Evolutionary conservation across 1,140 invertebrate genomes (phyloP), one percentile per base, ranked within the genome.

Genomic region (Chironomus tepperi): DNA sequence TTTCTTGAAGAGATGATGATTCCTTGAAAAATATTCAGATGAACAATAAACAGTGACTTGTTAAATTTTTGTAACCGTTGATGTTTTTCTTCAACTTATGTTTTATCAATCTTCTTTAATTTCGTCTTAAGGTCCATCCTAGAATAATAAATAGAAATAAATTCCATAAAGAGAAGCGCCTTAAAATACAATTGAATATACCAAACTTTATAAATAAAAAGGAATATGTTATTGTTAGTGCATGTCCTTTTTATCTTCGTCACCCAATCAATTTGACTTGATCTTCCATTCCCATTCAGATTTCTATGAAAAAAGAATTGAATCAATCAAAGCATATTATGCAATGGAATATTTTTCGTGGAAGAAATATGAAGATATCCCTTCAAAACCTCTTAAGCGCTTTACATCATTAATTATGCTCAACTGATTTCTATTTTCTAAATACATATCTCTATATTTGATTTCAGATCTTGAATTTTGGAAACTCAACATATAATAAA

Each of bases 341-440:
- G 47, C 12, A n/a, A 12, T 57, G 5, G 12, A 57, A 57, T n/a
- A 57, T 57, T 57, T 34, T 34, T 34, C 24, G 24, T 34, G 5
- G 24, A 34, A 34, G 24, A 34, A 34, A 34, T 34, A 34, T 34
- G 24, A 34, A 34, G 24, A 34, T 34, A 34, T 34, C 24, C 24
- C 5, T 34, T n/a, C 47, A 57, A 57, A 57, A 15, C 9, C 12
- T n/a, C 47, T 57, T 57, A n/a, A 57, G 47, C 47, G 47, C 47
- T 57, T 57, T n/a, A 57, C n/a, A 57, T 57, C 47, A 57, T 57
- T 57, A 57, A 57, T 57, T 57, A 57, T 57, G 47, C 47, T 57
- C 47, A 57, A 47, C 43, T 10, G 43, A 47, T 10, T 47, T 12
- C 10, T n/a, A 12, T 57, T 57, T 57, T 12, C 10, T 34, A 34